Evolutionary conservation across 1,140 invertebrate species (phyloP).

Genomic region (Drosophila obscura): DNA sequence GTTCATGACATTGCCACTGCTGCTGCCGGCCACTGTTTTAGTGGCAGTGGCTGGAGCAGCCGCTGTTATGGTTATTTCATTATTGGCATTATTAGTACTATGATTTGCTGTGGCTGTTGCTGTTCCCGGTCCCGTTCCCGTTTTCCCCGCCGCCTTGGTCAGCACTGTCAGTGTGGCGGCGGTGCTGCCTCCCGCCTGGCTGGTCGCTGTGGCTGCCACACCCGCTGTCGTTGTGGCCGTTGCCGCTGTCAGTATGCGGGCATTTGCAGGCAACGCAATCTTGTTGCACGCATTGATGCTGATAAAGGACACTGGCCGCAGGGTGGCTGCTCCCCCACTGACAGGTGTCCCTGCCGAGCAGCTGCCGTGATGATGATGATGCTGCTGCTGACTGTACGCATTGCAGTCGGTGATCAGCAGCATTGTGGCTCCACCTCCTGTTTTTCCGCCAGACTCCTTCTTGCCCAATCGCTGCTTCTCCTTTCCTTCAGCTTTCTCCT

Average conservation of each 20-base stretch:
- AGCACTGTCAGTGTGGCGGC: slow-evolving; percentile 67
- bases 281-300: slow-evolving; percentile 81
- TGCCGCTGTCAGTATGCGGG: slow-evolving; percentile 71
- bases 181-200: slow-evolving; percentile 31
- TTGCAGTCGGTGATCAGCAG: slow-evolving; percentile 75
- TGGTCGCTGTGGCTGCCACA: slow-evolving; percentile 3
- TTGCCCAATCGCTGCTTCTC: slow-evolving; percentile 17
- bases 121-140: slow-evolving; percentile 1
- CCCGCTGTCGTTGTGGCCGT: slow-evolving; percentile 18
- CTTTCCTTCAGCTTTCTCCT: slow-evolving; percentile 5
- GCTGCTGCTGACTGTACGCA: slow-evolving; percentile 74
- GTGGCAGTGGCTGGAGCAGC: slow-evolving; percentile 8
- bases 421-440: slow-evolving; percentile 59
- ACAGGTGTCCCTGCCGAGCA: slow-evolving; percentile 33
- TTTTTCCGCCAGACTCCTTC: slow-evolving; percentile 10
- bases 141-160: slow-evolving; percentile 36
- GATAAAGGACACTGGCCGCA: slow-evolving; percentile 74
- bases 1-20: slow-evolving; percentile 67
- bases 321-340: slow-evolving; percentile 31
- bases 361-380: slow-evolving; percentile 50
- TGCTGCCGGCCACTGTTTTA: slow-evolving; percentile 8
- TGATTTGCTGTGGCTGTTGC: slow-evolving; percentile 38
- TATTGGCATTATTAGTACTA: slow-evolving; percentile 69
- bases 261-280: slow-evolving; percentile 75
- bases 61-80: slow-evolving; percentile 63